Conservation (phyloP, 2,888 invertebrate genomes). For the Meghimatium bilineatum region DNA sequence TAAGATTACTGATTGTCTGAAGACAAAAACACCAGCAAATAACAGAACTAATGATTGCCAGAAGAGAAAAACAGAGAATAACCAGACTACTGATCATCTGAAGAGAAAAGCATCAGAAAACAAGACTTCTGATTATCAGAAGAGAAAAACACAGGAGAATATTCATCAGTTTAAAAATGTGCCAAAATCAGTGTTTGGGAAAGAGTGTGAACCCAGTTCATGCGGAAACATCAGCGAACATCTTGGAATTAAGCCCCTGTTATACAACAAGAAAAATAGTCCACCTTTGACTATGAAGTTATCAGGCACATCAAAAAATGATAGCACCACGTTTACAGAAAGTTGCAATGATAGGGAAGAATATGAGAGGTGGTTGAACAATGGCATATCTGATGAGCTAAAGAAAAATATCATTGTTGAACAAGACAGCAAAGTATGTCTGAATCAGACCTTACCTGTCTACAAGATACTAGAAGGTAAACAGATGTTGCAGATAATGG, state of each 20-base stretch:
- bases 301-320: neutral
- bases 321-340: neutral
- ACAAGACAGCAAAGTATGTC: neutral
- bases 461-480: neutral
- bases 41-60: no score
- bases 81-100: no score
- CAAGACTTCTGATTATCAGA: no score
- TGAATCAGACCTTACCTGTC: constrained; percentile 23
- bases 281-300: neutral
- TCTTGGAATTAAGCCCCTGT: no score
- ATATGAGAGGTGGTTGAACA: neutral
- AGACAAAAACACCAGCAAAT: no score
- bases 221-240: neutral
- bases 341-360: neutral
- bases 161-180: neutral
- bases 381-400: neutral
- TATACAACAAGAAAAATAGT: neutral
- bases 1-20: no score
- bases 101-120: no score
- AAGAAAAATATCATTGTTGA: neutral
- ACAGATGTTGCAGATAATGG: constrained; percentile 37
- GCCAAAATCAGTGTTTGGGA: neutral
- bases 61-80: no score
- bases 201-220: neutral
- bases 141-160: neutral